Evolutionary conservation across 2,113 vertebrate species (phyloP), one percentile per base, ranked within the genome.

Genomic region (Podocnemis expansa): DNA sequence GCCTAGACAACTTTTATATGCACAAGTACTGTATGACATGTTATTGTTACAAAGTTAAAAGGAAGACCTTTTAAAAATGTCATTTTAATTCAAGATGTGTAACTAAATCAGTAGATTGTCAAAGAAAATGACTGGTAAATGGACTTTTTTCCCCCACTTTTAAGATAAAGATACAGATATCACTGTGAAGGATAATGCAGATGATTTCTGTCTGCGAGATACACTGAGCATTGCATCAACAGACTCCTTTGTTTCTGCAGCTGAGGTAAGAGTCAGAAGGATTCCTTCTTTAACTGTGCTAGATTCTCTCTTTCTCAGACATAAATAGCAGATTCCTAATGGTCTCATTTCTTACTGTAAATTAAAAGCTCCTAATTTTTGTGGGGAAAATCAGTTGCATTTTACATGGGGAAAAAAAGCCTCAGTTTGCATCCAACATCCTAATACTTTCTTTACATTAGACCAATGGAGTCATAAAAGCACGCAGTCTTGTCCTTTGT

Each of bases 191-290:
- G 98, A 99, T 47, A 98, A 98, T 10, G 60, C 80, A 1, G 99
- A 99, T 6, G 99, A 99, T 73, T 96, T 97, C 79, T 98, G 98
- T 93, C 97, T 99, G 91, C 98, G 98, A 90, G 99, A 99, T 97
- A 98, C 98, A 8, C 85, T 98, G 93, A 99, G 99, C 96, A 96
- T 99, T 27, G 98, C 98, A 31, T 99, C 99, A 51, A 99, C 98
- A 0, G 99, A 99, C 94, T 99, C 99, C 10, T 99, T 99, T 91
- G 98, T 99, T 93, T 99, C 99, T 41, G 99, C 98, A 5, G 98
- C 98, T 55, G 99, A 99, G 99, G 99, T 99, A 97, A 97, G 98
- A 84, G 25, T 80, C 45, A 54, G 13, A 29, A 67, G 76, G 9
- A 58, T 67, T 82, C 12, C 6, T 80, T 85, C 73, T 80, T 80